Percentiles rank a stretch among this genome's conserved stretches.
Conservation (phyloP, 1,140 invertebrate genomes). For the Drepana arcuata region DNA sequence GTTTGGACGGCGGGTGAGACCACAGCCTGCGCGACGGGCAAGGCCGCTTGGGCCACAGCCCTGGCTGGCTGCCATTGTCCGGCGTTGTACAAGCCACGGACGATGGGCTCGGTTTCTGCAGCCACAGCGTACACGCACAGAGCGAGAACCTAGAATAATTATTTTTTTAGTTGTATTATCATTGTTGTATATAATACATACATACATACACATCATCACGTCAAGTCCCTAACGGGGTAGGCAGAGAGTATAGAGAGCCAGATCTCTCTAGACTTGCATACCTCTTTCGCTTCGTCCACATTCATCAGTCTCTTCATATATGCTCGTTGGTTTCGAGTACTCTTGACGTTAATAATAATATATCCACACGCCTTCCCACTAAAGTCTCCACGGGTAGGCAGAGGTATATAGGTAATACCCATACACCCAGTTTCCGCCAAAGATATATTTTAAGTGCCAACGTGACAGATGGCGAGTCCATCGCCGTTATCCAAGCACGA, state of each 20-base stretch:
- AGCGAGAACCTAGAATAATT: constrained; percentile 14
- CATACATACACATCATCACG: not conserved
- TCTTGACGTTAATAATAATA: not conserved
- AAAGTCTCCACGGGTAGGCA: no score
- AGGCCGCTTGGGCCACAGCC: not conserved
- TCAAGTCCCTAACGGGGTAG: no score
- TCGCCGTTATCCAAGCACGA: no score
- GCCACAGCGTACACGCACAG: constrained; percentile 16
- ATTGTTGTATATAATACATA: not conserved
- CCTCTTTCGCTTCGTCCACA: not conserved
- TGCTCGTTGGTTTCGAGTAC: not conserved
- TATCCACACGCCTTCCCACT: no score
- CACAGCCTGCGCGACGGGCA: not conserved
- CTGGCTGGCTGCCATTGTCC: constrained; percentile 1
- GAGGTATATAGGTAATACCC: no score
- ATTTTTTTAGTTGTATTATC: not conserved
- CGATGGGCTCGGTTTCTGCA: constrained; percentile 5
- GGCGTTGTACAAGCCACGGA: not conserved
- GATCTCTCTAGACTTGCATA: not conserved
- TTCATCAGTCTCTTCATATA: not conserved
- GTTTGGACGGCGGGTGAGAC: constrained; percentile 2
- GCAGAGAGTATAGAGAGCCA: not conserved
- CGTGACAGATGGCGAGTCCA: no score
- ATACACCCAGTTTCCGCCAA: no score
- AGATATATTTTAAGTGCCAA: no score